Evolutionary conservation across 2,888 invertebrate genomes (phyloP).

Genomic region (Meteorus cinctellus): DNA sequence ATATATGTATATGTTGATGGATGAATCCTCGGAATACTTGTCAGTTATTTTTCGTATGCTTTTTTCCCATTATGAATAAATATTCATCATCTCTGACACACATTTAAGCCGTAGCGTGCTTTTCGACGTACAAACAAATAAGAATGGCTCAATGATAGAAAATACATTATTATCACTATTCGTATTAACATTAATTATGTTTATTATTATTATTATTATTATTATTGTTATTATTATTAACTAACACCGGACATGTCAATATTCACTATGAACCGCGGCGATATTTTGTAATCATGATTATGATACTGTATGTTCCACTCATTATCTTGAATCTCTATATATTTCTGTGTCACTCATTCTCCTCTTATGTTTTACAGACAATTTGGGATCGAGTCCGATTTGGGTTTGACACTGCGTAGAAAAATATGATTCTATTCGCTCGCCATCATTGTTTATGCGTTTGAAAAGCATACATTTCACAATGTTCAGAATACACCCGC

Average conservation of each 20-base stretch:
- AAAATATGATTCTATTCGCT: conserved; percentile 65
- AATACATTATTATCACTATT: background rate
- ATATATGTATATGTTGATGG: conserved; percentile 38
- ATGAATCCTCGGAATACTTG: background rate
- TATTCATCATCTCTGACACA: background rate
- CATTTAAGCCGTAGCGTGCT: background rate
- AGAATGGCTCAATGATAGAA: background rate
- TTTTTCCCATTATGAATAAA: background rate
- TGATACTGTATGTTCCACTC: background rate
- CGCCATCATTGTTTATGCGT: conserved; percentile 30
- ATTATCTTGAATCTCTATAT: conserved; percentile 35
- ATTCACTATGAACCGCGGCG: background rate
- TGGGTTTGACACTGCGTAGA: conserved; percentile 65
- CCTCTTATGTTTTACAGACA: conserved; percentile 28
- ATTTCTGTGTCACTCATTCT: conserved; percentile 37
- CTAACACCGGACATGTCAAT: background rate
- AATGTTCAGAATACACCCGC: background rate
- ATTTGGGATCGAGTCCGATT: background rate
- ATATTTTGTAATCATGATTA: background rate
- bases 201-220: no score
- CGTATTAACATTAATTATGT: no score
- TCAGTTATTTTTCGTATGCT: conserved; percentile 19
- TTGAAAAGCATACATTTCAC: background rate
- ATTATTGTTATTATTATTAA: no score
- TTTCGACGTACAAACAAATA: background rate